These are phyloP conservation scores for Lacanobia wlatinum DNA, from an alignment of 2,888 invertebrate genomes.

Conservation along the genomic window DNA sequence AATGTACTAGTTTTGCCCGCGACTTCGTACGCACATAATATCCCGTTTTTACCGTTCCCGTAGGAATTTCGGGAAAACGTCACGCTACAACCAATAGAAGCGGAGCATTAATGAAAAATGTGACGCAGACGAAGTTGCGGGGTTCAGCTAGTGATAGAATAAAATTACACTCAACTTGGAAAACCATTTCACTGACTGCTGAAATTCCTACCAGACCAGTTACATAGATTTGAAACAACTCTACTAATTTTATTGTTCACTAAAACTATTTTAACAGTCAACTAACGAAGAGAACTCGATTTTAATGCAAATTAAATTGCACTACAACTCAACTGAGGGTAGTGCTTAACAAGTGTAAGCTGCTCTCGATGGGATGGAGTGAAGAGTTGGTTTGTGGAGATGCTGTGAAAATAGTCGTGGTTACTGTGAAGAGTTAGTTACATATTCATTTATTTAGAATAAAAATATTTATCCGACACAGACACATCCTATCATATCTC, in stretches of 20 bases:
- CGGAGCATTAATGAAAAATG: too few species aligned
- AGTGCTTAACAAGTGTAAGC: constrained; percentile 42
- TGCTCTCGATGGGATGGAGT: constrained; percentile 22
- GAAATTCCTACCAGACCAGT: neutral
- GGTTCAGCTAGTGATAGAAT: neutral
- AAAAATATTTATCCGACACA: neutral
- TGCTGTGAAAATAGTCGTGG: neutral
- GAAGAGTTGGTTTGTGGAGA: constrained; percentile 6
- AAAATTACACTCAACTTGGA: neutral
- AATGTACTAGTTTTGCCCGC: too few species aligned
- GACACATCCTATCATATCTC: neutral
- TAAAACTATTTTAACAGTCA: constrained; percentile 34
- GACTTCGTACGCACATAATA: too few species aligned
- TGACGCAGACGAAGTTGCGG: too few species aligned
- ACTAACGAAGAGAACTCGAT: constrained; percentile 22
- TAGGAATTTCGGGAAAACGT: too few species aligned
- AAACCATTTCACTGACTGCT: neutral
- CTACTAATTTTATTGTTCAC: constrained; percentile 31
- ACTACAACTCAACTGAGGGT: constrained; percentile 29
- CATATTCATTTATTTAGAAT: neutral
- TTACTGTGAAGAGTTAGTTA: neutral
- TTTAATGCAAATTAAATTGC: constrained; percentile 55
- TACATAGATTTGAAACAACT: neutral
- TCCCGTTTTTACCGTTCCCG: too few species aligned
- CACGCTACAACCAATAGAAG: too few species aligned